Percentiles rank a stretch among this genome's conserved stretches.
phyloP scores from a whole-genome alignment of 1,140 invertebrate species.

The Meloidogyne exigua region DNA sequence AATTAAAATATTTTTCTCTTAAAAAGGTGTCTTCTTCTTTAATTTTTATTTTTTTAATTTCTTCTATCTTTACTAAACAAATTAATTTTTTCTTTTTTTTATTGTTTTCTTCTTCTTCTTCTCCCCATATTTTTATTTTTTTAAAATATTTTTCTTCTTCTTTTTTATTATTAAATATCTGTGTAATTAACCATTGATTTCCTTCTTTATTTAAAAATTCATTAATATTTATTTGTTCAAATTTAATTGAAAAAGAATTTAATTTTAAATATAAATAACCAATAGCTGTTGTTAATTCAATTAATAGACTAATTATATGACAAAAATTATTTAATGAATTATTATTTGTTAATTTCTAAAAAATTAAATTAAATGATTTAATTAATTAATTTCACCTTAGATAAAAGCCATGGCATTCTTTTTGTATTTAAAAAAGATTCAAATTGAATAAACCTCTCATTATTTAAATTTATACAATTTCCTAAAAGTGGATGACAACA shows the following conservation, averaged over 20 bases:
- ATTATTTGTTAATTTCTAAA: neutral
- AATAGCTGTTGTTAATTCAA: neutral
- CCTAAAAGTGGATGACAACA: neutral
- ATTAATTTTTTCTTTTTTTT: slow-evolving; percentile 3
- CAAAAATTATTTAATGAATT: neutral
- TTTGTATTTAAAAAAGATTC: neutral
- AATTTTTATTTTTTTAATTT: neutral
- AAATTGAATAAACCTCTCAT: neutral
- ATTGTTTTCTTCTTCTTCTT: neutral
- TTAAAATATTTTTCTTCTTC: neutral
- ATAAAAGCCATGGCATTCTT: slow-evolving; percentile 16
- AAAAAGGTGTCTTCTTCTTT: neutral
- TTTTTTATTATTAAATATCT: neutral
- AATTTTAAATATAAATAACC: neutral
- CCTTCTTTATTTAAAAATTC: neutral
- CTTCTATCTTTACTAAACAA: neutral
- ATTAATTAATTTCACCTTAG: neutral
- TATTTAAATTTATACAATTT: neutral
- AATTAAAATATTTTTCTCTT: neutral
- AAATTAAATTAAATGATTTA: neutral
- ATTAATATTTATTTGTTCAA: neutral
- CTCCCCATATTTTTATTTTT: neutral
- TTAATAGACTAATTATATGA: neutral
- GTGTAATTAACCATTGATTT: neutral
- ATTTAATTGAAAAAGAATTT: neutral